phyloP scores from a whole-genome alignment of 2,888 invertebrate species.

The Coenonympha glycerion region DNA sequence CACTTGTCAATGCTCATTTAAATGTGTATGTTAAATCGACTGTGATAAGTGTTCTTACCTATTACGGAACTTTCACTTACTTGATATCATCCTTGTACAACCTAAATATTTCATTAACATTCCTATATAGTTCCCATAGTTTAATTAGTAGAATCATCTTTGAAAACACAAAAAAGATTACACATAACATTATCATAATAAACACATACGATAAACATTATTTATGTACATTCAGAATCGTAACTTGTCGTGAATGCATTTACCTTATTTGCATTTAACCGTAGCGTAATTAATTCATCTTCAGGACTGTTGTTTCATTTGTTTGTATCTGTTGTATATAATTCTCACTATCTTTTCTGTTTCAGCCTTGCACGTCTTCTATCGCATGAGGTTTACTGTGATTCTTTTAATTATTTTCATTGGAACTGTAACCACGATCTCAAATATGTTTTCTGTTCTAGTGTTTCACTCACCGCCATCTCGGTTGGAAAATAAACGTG shows the following conservation, averaged over 20 bases:
- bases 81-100: no score
- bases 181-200: no score
- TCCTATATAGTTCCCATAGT: no score
- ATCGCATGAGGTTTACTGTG: slow-evolving; percentile 60
- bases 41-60: no score
- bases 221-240: neutral
- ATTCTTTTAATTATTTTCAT: slow-evolving; percentile 28
- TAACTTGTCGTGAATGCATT: neutral
- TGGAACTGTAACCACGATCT: slow-evolving; percentile 20
- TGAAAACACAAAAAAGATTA: no score
- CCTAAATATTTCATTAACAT: no score
- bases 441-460: slow-evolving; percentile 48
- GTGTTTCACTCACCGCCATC: slow-evolving; percentile 94
- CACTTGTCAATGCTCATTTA: no score
- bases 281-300: neutral
- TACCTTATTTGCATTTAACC: neutral
- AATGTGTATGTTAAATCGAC: no score
- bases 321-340: slow-evolving; percentile 48
- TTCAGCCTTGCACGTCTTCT: slow-evolving; percentile 73
- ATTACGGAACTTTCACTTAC: no score
- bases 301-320: neutral
- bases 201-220: neutral
- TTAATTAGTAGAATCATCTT: no score
- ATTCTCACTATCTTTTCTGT: slow-evolving; percentile 69
- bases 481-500: slow-evolving; percentile 97